Conservation (phyloP, 2,797 vertebrate genomes). For the Pteropus rufus region DNA sequence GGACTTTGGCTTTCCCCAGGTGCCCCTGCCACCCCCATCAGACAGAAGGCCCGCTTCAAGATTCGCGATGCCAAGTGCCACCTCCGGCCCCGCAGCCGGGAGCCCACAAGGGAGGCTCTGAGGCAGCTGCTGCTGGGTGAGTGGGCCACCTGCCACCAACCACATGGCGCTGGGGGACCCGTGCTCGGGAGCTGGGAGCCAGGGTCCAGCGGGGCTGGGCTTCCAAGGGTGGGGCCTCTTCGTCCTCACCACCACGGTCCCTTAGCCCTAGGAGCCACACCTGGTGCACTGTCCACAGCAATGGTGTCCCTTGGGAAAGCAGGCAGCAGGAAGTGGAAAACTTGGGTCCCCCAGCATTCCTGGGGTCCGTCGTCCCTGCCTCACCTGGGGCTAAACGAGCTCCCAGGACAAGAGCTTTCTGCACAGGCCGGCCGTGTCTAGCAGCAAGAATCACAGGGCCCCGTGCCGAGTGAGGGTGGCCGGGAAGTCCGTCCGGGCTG, state of each 20-base stretch:
- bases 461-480: background rate
- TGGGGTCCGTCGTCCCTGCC: background rate
- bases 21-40: constrained; percentile 86
- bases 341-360: background rate
- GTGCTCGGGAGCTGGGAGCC: background rate
- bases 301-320: background rate
- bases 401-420: background rate
- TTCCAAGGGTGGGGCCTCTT: background rate
- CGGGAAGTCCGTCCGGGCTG: fast-evolving
- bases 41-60: constrained; percentile 95
- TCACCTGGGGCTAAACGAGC: background rate
- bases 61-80: constrained; percentile 97
- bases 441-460: background rate
- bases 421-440: background rate
- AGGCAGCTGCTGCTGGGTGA: constrained; percentile 89
- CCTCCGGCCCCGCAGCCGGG: constrained; percentile 90
- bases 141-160: background rate
- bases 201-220: background rate
- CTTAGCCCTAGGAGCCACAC: background rate
- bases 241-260: background rate
- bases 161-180: fast-evolving
- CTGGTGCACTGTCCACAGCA: fast-evolving
- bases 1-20: constrained; percentile 82
- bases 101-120: constrained; percentile 86
- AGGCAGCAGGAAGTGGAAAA: too few relatives aligned